These are phyloP conservation scores for Liasis olivaceus DNA, from an alignment of 2,797 vertebrate species.

Conservation along the genomic window DNA sequence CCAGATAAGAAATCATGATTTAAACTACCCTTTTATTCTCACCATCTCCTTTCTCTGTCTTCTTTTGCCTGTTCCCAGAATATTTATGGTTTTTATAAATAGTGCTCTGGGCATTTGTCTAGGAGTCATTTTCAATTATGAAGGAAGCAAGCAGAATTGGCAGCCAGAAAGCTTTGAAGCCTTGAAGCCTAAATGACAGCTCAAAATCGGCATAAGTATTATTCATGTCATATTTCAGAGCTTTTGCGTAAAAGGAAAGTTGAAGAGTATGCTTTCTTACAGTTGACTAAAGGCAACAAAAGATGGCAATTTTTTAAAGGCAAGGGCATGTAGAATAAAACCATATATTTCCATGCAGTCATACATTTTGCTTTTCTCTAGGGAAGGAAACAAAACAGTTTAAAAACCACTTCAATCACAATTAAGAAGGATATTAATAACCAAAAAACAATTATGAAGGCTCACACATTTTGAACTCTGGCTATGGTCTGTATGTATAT, in stretches of 20 bases:
- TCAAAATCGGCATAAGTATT: constrained; percentile 31
- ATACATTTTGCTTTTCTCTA: neutral
- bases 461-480: neutral
- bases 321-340: neutral
- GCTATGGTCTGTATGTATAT: neutral
- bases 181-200: constrained; percentile 31
- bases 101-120: neutral
- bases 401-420: constrained; percentile 8
- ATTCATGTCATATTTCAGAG: constrained; percentile 25
- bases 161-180: constrained; percentile 14
- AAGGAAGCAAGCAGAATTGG: constrained; percentile 14
- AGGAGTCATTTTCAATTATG: constrained; percentile 24
- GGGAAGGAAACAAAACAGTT: neutral
- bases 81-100: constrained; percentile 6
- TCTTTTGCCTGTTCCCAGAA: constrained; percentile 6
- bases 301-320: constrained; percentile 32
- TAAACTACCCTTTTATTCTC: neutral
- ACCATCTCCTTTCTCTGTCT: neutral
- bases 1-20: neutral
- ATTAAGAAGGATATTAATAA: neutral
- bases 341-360: neutral
- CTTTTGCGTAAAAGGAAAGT: neutral
- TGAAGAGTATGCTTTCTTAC: constrained; percentile 13
- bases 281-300: constrained; percentile 27
- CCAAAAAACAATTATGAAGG: neutral